Evolutionary conservation across 2,888 invertebrate genomes (phyloP), one percentile per base, ranked within the genome.

Genomic region (Drosophila monieri): DNA sequence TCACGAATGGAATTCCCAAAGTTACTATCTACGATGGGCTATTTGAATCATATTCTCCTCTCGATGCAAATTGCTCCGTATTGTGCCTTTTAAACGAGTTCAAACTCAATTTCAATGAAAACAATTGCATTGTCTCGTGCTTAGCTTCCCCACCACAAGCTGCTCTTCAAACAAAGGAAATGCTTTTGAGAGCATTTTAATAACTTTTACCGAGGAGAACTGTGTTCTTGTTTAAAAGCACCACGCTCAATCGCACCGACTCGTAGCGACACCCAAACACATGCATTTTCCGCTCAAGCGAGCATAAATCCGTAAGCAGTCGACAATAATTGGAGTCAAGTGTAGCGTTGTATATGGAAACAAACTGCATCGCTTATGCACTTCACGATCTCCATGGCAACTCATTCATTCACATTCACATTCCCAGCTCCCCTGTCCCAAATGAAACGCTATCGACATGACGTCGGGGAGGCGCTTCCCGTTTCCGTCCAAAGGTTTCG

Each of bases 241-340:
- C 48, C 12, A 18, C 15, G 15, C 18, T 44, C 64, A 80, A 58
- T 66, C 75, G 51, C 32, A 74, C n/a, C 23, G 27, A 62, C 25
- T 66, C 75, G 48, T 23, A 74, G n/a, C 23, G 27, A 62, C 25
- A 21, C 27, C 27, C 23, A 37, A 44, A 53, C 59, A 67, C 58
- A 59, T 76, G 73, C 55, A 70, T 85, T 86, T 88, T 88, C 73
- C 74, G 87, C 89, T 88, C 77, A 80, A 64, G 88, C 81, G 72
- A 88, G 87, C 87, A 74, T 74, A 89, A 86, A 89, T 88, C 89
- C 89, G 88, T 80, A 81, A 80, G 78, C 88, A 88, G 56, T 71
- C 76, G 74, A 65, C 68, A 71, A 75, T 80, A 80, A 85, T 79
- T 85, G 88, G 77, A 85, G 81, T 87, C 83, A 87, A 83, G 76